Base-by-base conservation (phyloP, 1,140 invertebrate species). In the Tetramorium simillimum region DNA sequence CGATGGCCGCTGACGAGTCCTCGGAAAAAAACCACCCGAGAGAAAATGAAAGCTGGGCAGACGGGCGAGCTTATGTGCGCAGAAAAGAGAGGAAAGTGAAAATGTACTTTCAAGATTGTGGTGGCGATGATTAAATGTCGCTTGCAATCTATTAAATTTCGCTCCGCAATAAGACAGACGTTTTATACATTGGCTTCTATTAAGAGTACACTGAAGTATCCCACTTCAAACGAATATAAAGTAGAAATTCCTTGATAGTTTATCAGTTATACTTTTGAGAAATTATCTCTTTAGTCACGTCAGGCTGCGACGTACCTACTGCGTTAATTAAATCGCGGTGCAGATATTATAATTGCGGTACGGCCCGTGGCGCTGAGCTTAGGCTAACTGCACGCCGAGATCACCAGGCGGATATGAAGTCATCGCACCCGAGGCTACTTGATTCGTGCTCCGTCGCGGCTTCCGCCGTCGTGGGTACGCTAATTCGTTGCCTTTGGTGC, bases 351-450 rank as follows among this genome's bases (percentile, higher is more conserved):
- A 73, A 84, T 84, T 49, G 40, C 28, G 7, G 21, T 60, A 40
- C 33, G n/a, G 51, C 69, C 28, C 33, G 46, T 49, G 28, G 62
- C 62, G 46, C 43, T 33, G 28, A 62, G 46, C 37, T 56, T 33
- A 18, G 33, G 40, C 40, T 62, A 49, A 75, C 56, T 85, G 84
- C 84, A 86, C 85, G 81, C 78, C 49, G 76, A 90, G 89, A 91
- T 89, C 70, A 86, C 85, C 60, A 58, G 67, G 58, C 89, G 89
- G 91, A 91, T 91, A 91, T 91, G 89, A 84, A 92, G 91, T 92
- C 91, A 92, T 92, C 91, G 91, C 85, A 92, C 91, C 76, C 88
- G 86, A 80, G 65, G 84, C 78, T 86, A 86, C 85, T 86, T 78
- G 77, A 86, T 88, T 73, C 69, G 80, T 33, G 33, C 72, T 84